These are phyloP conservation scores for Apodemus sylvaticus DNA, from an alignment of 2,113 vertebrate genomes.

Conservation along the genomic window DNA sequence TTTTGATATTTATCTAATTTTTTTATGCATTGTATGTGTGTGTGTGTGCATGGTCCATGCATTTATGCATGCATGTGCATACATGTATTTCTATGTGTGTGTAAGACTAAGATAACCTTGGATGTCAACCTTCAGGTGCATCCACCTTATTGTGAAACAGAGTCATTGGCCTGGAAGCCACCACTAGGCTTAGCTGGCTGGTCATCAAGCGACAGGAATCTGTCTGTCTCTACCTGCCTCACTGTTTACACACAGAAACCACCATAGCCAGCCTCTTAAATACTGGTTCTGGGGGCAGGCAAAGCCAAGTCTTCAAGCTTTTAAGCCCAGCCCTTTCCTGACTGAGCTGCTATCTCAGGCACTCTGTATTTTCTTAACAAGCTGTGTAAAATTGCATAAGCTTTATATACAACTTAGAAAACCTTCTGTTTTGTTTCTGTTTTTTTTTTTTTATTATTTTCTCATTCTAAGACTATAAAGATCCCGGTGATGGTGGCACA, in stretches of 20 bases:
- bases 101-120: background rate
- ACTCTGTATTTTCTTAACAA: background rate
- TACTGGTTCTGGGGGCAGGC: too few relatives aligned
- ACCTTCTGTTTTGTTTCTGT: background rate
- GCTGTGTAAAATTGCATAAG: background rate
- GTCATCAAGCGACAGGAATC: background rate
- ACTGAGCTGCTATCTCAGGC: background rate
- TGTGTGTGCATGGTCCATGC: too few relatives aligned
- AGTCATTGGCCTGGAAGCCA: background rate
- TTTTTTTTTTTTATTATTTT: background rate
- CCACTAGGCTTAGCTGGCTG: background rate
- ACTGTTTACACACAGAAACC: background rate
- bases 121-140: background rate
- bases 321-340: background rate
- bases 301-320: background rate
- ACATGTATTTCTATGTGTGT: too few relatives aligned
- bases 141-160: background rate
- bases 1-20: background rate
- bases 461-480: background rate
- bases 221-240: too few relatives aligned
- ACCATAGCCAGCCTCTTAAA: background rate
- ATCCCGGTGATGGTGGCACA: background rate
- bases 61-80: background rate
- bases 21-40: background rate
- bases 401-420: background rate